phyloP scores from a whole-genome alignment of 2,888 invertebrate genomes.

The Ophonus ardosiacus region DNA sequence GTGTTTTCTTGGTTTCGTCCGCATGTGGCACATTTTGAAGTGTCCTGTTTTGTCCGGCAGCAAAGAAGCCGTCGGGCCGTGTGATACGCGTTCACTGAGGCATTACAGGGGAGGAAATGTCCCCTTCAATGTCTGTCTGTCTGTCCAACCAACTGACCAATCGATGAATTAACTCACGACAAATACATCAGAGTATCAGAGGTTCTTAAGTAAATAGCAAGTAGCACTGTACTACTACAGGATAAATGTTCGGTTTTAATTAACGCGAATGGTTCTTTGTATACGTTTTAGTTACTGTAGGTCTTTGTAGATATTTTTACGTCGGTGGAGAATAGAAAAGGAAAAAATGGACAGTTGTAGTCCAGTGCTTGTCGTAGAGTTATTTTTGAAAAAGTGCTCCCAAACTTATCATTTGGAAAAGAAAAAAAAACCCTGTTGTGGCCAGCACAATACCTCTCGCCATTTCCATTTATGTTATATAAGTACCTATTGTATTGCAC shows the following conservation, averaged over 20 bases:
- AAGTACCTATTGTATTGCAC: too few species aligned
- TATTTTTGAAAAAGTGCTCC: too few species aligned
- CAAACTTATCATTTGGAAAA: too few species aligned
- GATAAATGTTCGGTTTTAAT: too few species aligned
- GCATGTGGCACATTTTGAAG: neutral
- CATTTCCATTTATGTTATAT: too few species aligned
- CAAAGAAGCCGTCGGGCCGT: slow-evolving; percentile 51
- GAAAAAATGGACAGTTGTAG: too few species aligned
- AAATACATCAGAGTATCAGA: neutral
- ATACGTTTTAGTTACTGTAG: neutral
- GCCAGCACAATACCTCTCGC: too few species aligned
- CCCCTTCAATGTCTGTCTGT: slow-evolving; percentile 51
- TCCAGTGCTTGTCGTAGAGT: too few species aligned
- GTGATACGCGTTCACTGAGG: slow-evolving; percentile 46
- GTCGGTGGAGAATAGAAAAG: too few species aligned
- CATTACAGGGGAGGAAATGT: slow-evolving; percentile 9
- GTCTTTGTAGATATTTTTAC: too few species aligned
- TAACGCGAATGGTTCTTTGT: neutral
- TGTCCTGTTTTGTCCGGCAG: slow-evolving; percentile 29
- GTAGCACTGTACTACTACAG: too few species aligned
- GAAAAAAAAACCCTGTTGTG: too few species aligned
- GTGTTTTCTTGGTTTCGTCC: neutral
- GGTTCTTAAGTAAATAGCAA: neutral
- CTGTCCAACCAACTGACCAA: slow-evolving; percentile 58
- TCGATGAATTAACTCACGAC: slow-evolving; percentile 43